These are phyloP conservation scores for Huso huso DNA, from an alignment of 2,797 vertebrate genomes.

Conservation along the genomic window DNA sequence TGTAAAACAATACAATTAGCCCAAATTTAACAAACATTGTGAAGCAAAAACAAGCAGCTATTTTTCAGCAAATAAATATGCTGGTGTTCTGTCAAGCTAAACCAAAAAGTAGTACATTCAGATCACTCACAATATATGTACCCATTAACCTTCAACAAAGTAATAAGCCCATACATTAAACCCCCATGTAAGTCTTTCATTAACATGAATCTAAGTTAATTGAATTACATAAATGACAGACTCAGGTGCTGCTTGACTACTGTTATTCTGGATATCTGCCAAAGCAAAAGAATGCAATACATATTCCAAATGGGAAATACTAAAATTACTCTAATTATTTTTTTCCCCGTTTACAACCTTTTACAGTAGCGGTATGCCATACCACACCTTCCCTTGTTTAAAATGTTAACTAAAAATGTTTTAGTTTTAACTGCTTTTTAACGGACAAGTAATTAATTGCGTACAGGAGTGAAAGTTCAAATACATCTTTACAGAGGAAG, in stretches of 20 bases:
- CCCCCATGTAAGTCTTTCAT: constrained; percentile 40
- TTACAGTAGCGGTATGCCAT: no score
- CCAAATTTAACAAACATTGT: background rate
- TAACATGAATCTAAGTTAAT: constrained; percentile 55
- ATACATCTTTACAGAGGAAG: background rate
- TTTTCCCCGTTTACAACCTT: no score
- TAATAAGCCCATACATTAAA: constrained; percentile 52
- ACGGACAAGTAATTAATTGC: background rate
- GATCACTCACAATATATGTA: constrained; percentile 14
- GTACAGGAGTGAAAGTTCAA: background rate
- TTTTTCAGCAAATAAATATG: background rate
- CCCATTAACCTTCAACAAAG: constrained; percentile 32
- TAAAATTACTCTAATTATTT: background rate
- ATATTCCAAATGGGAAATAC: no score
- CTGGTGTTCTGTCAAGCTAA: constrained; percentile 9
- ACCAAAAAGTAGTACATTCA: constrained; percentile 10
- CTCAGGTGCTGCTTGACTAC: constrained; percentile 30
- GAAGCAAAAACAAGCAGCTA: background rate
- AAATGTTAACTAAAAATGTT: no score
- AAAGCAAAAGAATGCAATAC: constrained; percentile 4
- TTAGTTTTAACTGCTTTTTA: background rate
- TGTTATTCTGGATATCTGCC: constrained; percentile 15
- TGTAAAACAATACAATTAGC: no score
- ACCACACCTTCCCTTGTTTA: no score
- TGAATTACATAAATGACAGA: constrained; percentile 44